Evolutionary conservation across 2,888 invertebrate genomes (phyloP), one percentile per base, ranked within the genome.

Genomic region (Brenthis ino): DNA sequence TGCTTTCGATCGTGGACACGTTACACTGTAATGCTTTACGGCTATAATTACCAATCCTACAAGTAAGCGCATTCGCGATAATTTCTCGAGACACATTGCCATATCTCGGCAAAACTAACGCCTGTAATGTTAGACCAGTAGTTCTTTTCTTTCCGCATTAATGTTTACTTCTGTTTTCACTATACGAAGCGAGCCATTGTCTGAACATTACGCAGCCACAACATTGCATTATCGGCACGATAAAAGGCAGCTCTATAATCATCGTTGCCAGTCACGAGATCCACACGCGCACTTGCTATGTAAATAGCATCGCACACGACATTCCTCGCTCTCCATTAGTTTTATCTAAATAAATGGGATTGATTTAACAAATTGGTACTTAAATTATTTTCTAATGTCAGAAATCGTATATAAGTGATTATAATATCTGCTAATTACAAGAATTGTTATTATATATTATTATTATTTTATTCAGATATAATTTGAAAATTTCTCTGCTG

Each of bases 221-320:
- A 80, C 80, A 80, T 85, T 85, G 82, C 85, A 88, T 86, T 88
- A 85, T 82, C 82, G 82, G 82, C 86, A 84, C 84, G 84, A 83
- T 84, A 86, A 81, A 85, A 82, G 82, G 82, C 85, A 79, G 80
- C 82, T 82, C 84, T 85, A 82, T 85, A 87, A 88, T 88, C 85
- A 85, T 78, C 83, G 85, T 83, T 84, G 84, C 87, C 83, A 88
- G 83, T 79, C 84, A 82, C 83, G 82, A 84, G 85, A 86, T 81
- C 79, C 78, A 81, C 85, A 85, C 84, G 85, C 85, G 83, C 81
- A 73, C 71, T 74, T 71, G 77, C 86, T 86, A 82, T 83, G 84
- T 87, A 85, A 87, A 88, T 88, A 87, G 77, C 79, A 81, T 81
- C 81, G 80, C 84, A 80, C 86, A 86, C 82, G 83, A 82, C 82